Evolutionary conservation across 2,888 invertebrate species (phyloP).

Genomic region (Machimus atricapillus): DNA sequence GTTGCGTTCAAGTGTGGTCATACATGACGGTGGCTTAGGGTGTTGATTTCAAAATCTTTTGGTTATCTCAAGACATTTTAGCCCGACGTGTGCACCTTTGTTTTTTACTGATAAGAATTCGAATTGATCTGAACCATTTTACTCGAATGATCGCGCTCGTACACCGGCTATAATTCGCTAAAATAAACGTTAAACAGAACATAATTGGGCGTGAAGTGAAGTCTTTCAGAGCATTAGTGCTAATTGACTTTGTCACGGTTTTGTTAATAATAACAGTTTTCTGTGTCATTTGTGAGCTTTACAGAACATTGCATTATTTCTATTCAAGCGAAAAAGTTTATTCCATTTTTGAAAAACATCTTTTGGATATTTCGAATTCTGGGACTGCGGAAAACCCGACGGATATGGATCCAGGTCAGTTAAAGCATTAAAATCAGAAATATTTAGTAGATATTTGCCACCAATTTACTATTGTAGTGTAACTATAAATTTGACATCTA

Average conservation of each 20-base stretch:
- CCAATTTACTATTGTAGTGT: neutral
- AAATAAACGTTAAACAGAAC: slow-evolving; percentile 13
- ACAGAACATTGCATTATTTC: neutral
- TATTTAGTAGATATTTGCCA: neutral
- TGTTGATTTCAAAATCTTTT: neutral
- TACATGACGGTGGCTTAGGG: slow-evolving; percentile 42
- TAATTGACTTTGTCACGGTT: slow-evolving; percentile 33
- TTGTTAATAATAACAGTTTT: slow-evolving; percentile 10
- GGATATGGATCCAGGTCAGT: slow-evolving; percentile 45
- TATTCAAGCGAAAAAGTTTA: neutral
- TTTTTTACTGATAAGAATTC: neutral
- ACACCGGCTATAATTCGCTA: neutral
- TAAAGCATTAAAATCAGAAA: neutral
- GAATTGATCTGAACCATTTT: neutral
- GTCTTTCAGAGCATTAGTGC: neutral
- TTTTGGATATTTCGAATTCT: slow-evolving; percentile 4
- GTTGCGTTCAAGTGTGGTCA: slow-evolving; percentile 47
- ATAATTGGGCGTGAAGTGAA: slow-evolving; percentile 38
- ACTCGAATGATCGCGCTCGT: neutral
- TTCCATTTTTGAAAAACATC: neutral
- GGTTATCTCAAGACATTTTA: neutral
- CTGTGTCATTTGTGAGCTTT: slow-evolving; percentile 1
- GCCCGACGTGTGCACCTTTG: neutral
- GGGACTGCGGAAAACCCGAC: slow-evolving; percentile 34
- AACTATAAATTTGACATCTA: no score